A percentile compares a stretch with the other conserved stretches of the same genome.
These are phyloP conservation scores for Panzeria rudis DNA, from an alignment of 2,888 invertebrate species.

Conservation along the genomic window DNA sequence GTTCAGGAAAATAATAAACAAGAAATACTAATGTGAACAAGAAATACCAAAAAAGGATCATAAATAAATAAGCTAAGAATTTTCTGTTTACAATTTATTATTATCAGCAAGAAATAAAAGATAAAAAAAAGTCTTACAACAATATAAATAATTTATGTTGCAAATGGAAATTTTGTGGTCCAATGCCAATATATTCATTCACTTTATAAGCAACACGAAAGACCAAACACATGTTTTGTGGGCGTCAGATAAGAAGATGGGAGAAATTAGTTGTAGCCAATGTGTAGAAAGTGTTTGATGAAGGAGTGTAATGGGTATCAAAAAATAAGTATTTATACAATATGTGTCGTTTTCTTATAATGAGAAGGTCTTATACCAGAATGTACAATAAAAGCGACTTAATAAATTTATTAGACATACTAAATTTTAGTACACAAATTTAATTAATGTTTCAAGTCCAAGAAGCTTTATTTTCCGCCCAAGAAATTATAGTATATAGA, in stretches of 20 bases:
- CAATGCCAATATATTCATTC: slow-evolving; percentile 54
- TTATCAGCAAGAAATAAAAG: slow-evolving; percentile 42
- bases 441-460: neutral
- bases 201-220: slow-evolving; percentile 29
- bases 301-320: neutral
- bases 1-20: slow-evolving; percentile 37
- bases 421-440: neutral
- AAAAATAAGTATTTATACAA: neutral
- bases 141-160: slow-evolving; percentile 68
- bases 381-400: neutral
- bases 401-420: neutral
- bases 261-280: slow-evolving; percentile 5
- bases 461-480: neutral
- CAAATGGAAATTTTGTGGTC: slow-evolving; percentile 68
- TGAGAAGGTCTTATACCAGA: neutral
- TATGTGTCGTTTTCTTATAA: neutral
- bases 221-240: slow-evolving; percentile 29
- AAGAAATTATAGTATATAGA: too few relatives aligned
- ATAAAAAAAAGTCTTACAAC: slow-evolving; percentile 32
- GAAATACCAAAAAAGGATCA: slow-evolving; percentile 45
- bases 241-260: slow-evolving; percentile 18
- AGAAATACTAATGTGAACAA: slow-evolving; percentile 23
- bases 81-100: slow-evolving; percentile 66
- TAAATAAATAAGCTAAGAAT: slow-evolving; percentile 68
- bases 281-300: neutral